phyloP scores from a whole-genome alignment of 2,888 invertebrate genomes.

The Pemphredon lugubris region DNA sequence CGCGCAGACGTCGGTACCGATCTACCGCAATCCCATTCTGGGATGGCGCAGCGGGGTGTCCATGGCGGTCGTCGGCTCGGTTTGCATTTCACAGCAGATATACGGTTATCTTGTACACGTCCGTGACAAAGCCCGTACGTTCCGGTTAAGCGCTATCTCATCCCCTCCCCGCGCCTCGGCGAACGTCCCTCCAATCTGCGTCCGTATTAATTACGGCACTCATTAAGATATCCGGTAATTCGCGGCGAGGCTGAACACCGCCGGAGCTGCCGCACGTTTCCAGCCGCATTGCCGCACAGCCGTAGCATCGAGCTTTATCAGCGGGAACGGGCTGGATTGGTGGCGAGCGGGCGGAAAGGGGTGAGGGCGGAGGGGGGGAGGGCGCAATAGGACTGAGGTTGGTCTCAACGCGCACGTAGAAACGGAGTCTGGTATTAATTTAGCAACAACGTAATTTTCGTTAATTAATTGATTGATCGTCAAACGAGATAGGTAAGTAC shows the following conservation, averaged over 20 bases:
- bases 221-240: constrained; percentile 80
- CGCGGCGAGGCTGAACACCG: constrained; percentile 65
- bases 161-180: constrained; percentile 66
- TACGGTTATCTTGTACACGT: constrained; percentile 77
- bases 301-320: constrained; percentile 34
- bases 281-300: constrained; percentile 32
- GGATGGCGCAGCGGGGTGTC: constrained; percentile 61
- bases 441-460: constrained; percentile 77
- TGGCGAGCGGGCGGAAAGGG: neutral
- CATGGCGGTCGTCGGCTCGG: constrained; percentile 64
- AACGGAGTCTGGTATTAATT: constrained; percentile 70
- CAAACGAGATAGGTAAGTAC: constrained; percentile 71
- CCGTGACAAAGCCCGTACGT: constrained; percentile 77
- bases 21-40: constrained; percentile 67
- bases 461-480: constrained; percentile 80
- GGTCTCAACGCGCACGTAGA: constrained; percentile 49
- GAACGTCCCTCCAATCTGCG: constrained; percentile 78
- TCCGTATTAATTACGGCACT: constrained; percentile 80
- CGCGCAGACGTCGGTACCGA: constrained; percentile 48
- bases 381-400: neutral
- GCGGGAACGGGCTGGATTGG: neutral
- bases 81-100: constrained; percentile 75
- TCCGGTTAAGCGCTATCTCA: constrained; percentile 76
- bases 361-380: constrained; percentile 7
- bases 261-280: constrained; percentile 38